Evolutionary conservation across 2,888 invertebrate genomes (phyloP), one percentile per base, ranked within the genome.

Genomic region (Orthosia gracilis): DNA sequence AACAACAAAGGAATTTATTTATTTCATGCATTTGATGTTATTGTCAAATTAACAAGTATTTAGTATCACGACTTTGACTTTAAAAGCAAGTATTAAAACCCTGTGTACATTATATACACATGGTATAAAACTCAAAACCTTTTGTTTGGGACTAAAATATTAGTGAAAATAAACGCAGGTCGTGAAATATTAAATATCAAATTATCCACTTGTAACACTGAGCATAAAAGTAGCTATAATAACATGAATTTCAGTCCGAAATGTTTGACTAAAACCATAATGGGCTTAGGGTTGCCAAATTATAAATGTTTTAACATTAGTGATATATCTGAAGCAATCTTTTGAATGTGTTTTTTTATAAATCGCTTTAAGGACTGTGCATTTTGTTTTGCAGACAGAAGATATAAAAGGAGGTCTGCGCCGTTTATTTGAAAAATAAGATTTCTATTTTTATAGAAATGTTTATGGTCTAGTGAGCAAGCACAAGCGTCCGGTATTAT

Each of bases 181-280:
- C 52, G 17, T 64, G n/a, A 65, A 73, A 73, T 81, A 81, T 78
- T 74, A 62, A 71, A 74, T 54, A 57, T n/a, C 26, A 15, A 66
- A 81, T 45, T 59, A 69, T 55, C 12, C 47, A 49, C 21, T 55
- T 13, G 5, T 50, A 62, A 54, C 26, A 58, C 17, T 21, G 23
- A 23, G 49, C 5, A 50, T 47, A 40, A 55, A 73, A 58, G 7
- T 45, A 57, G 21, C 3, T 50, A 23, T 26, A 17, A 58, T 62
- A 26, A 18, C 52, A 55, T 52, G 26, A 62, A 67, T 23, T 26
- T 61, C 12, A 58, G 3, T 13, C 45, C 64, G 13, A 61, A 78
- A 65, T 23, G 4, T 55, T 65, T 40, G n/a, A 15, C 47, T 49
- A 49, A 13, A 21, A 15, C 17, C 31, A 11, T 40, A 40, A 57